Percentiles rank a stretch among this genome's conserved stretches.
Conservation (phyloP, 2,888 invertebrate genomes). For the Gryllus longicercus region DNA sequence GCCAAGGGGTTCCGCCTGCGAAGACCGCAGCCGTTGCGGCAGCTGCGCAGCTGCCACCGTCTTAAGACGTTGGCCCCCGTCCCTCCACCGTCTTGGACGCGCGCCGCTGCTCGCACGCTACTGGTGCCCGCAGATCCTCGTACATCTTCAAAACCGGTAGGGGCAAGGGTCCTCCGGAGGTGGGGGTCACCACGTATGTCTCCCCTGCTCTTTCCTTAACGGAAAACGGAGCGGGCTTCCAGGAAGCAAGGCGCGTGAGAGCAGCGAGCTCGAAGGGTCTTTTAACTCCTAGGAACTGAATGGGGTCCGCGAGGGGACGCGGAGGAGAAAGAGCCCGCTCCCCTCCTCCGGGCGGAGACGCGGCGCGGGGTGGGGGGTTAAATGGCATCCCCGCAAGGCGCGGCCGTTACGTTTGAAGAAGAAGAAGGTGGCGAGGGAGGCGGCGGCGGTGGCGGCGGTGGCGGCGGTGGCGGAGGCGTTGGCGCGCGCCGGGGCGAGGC, state of each 20-base stretch:
- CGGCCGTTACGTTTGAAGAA: slow-evolving; percentile 20
- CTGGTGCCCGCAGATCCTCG: slow-evolving; percentile 3
- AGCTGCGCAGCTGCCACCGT: neutral
- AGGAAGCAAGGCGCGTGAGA: neutral
- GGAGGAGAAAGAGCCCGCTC: neutral
- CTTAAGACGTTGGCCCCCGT: neutral
- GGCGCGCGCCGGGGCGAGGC: neutral
- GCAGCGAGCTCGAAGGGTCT: slow-evolving; percentile 1
- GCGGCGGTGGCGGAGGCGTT: neutral
- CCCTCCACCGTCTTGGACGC: neutral
- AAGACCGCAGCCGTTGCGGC: neutral
- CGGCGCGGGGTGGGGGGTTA: slow-evolving; percentile 21
- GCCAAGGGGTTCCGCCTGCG: neutral
- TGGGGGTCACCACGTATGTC: neutral
- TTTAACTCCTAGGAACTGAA: slow-evolving; percentile 22
- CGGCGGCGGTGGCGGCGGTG: neutral
- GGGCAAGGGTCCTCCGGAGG: neutral
- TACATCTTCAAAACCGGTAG: slow-evolving; percentile 1
- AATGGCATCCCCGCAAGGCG: slow-evolving; percentile 23
- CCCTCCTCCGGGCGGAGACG: neutral
- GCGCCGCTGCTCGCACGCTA: neutral
- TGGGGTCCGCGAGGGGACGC: neutral
- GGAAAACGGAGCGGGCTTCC: slow-evolving; percentile 26
- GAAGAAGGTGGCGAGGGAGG: neutral
- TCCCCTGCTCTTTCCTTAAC: slow-evolving; percentile 25